Conservation (phyloP, 2,797 vertebrate species). For the Acrossocheilus fasciatus region DNA sequence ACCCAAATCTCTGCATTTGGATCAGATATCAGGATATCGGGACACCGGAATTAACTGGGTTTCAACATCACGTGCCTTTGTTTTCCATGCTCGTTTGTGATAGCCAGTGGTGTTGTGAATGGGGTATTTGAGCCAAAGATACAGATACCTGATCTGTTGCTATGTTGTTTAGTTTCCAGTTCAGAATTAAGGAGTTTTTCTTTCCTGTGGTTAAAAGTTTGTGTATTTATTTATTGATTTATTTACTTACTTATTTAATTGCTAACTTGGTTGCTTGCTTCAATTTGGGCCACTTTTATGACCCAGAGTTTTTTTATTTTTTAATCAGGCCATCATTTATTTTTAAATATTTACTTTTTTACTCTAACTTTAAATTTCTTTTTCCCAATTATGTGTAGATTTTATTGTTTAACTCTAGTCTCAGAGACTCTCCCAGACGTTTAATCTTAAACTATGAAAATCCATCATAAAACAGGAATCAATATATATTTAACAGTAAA, state of each 20-base stretch:
- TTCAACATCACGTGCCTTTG: slow-evolving; percentile 7
- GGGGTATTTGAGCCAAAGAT: slow-evolving; percentile 25
- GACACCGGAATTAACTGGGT: not conserved
- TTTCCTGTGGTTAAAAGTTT: not conserved
- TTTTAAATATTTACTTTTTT: not conserved
- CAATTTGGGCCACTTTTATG: not conserved
- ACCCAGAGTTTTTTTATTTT: not conserved
- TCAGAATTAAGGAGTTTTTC: not conserved
- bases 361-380: not conserved
- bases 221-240: not conserved
- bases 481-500: not conserved
- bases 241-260: not conserved
- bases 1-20: slow-evolving; percentile 59
- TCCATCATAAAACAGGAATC: not conserved
- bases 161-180: not conserved
- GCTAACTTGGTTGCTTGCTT: not conserved
- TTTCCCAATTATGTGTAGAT: not conserved
- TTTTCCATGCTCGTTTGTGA: slow-evolving; percentile 8
- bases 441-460: not conserved
- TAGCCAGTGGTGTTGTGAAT: not conserved
- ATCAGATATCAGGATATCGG: slow-evolving; percentile 50
- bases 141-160: slow-evolving; percentile 24
- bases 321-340: not conserved
- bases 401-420: not conserved
- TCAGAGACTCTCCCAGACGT: not conserved